Evolutionary conservation across 1,140 invertebrate species (phyloP).

Genomic region (Drosophila leontia): DNA sequence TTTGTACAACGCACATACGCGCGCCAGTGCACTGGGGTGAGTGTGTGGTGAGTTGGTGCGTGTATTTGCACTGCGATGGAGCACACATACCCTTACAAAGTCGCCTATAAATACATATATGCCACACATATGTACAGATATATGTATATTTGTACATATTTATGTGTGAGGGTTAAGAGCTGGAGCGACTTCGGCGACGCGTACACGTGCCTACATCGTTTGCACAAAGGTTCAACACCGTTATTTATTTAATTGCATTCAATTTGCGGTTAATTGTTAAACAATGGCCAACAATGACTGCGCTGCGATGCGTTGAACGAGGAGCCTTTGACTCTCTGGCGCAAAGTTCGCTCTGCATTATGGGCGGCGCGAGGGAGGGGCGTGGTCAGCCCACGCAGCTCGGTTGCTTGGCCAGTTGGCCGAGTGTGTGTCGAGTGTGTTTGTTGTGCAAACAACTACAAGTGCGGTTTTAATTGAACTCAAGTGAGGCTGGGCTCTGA

Average conservation of each 20-base stretch:
- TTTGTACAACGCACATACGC: slow-evolving; percentile 59
- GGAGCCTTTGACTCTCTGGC: slow-evolving; percentile 11
- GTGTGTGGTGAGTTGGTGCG: slow-evolving; percentile 12
- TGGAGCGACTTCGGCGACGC: slow-evolving; percentile 43
- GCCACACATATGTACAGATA: neutral
- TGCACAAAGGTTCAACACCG: slow-evolving; percentile 79
- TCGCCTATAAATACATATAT: slow-evolving; percentile 5
- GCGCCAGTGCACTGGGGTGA: neutral
- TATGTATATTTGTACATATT: neutral
- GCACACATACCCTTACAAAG: slow-evolving; percentile 19
- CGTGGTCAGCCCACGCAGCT: slow-evolving; percentile 12
- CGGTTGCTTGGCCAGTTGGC: slow-evolving; percentile 44
- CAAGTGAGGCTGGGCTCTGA: slow-evolving; percentile 60
- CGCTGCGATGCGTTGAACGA: slow-evolving; percentile 16
- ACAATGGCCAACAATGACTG: slow-evolving; percentile 65
- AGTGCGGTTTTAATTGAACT: slow-evolving; percentile 83
- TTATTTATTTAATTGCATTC: slow-evolving; percentile 84
- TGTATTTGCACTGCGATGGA: slow-evolving; percentile 41
- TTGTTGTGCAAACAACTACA: slow-evolving; percentile 75
- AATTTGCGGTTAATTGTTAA: slow-evolving; percentile 83
- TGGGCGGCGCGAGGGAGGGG: neutral
- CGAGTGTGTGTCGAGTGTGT: slow-evolving; percentile 57
- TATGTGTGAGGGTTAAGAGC: slow-evolving; percentile 6
- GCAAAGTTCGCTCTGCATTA: slow-evolving; percentile 43
- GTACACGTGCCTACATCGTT: slow-evolving; percentile 65